These are phyloP conservation scores for Papilio aristodemus DNA, from an alignment of 1,140 invertebrate species.

Conservation along the genomic window DNA sequence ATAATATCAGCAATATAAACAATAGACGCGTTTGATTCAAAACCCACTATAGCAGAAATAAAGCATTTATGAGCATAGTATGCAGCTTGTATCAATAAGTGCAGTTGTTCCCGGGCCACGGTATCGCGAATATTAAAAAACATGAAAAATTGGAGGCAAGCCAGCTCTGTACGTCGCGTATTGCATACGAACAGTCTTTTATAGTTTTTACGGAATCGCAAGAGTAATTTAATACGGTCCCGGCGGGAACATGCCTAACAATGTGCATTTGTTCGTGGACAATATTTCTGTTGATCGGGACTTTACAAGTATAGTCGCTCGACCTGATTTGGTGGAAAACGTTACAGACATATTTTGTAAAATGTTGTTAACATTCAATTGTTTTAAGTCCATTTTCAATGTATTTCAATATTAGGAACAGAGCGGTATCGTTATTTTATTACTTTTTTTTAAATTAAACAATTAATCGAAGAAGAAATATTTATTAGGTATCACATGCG, in stretches of 20 bases:
- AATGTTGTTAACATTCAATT: too few species aligned
- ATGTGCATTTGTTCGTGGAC: constrained; percentile 48
- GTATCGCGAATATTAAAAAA: constrained; percentile 57
- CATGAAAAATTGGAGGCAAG: constrained; percentile 44
- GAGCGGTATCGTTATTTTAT: too few species aligned
- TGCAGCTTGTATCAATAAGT: constrained; percentile 60
- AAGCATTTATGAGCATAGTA: constrained; percentile 35
- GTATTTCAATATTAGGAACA: too few species aligned
- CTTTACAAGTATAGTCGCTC: not conserved
- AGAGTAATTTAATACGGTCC: constrained; percentile 51
- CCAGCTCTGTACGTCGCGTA: constrained; percentile 43
- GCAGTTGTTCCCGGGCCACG: constrained; percentile 50
- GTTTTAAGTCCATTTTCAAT: too few species aligned
- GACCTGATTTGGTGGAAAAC: not conserved
- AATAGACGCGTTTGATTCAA: not conserved
- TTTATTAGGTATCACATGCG: too few species aligned
- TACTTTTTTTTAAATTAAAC: too few species aligned
- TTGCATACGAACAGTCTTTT: constrained; percentile 56
- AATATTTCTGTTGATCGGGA: constrained; percentile 39
- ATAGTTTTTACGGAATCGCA: constrained; percentile 50
- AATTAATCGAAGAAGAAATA: too few species aligned
- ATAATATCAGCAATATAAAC: not conserved
- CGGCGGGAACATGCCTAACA: constrained; percentile 38
- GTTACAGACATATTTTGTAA: too few species aligned
- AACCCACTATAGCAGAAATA: constrained; percentile 20